Evolutionary conservation across 2,797 vertebrate species (phyloP).

Genomic region (Muscicapa striata): DNA sequence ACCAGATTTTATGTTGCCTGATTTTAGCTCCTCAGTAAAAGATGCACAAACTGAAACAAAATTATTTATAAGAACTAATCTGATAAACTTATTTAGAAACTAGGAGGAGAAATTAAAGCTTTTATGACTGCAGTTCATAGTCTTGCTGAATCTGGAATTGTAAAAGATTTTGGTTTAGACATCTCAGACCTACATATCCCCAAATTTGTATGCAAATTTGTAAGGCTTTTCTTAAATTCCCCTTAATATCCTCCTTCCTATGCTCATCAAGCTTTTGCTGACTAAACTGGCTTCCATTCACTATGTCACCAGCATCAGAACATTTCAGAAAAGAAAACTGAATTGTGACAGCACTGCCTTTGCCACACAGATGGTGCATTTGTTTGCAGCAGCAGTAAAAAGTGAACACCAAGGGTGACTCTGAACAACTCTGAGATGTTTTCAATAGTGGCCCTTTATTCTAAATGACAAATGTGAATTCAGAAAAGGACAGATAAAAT

Average conservation of each 20-base stretch:
- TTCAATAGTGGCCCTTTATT: conserved; percentile 47
- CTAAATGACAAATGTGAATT: conserved; percentile 44
- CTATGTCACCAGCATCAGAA: conserved; percentile 6
- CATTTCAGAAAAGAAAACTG: conserved; percentile 14
- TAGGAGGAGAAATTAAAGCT: background rate
- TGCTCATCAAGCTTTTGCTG: conserved; percentile 23
- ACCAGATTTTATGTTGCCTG: background rate
- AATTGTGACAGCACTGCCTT: conserved; percentile 23
- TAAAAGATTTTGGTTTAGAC: background rate
- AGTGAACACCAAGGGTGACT: conserved; percentile 4
- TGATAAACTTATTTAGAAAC: background rate
- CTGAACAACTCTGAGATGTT: conserved; percentile 28
- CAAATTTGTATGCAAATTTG: background rate
- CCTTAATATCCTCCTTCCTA: background rate
- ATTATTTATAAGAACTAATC: background rate
- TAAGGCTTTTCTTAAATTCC: background rate
- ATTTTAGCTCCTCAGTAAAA: background rate
- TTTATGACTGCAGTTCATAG: background rate
- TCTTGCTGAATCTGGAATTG: background rate
- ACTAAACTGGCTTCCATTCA: conserved; percentile 6
- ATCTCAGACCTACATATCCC: background rate
- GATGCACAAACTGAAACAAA: background rate
- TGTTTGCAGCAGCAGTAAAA: conserved; percentile 42
- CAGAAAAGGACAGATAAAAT: conserved; percentile 55
- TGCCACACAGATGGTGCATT: conserved; percentile 41